Conservation (phyloP, 2,888 invertebrate species). For the Suillia variegata region DNA sequence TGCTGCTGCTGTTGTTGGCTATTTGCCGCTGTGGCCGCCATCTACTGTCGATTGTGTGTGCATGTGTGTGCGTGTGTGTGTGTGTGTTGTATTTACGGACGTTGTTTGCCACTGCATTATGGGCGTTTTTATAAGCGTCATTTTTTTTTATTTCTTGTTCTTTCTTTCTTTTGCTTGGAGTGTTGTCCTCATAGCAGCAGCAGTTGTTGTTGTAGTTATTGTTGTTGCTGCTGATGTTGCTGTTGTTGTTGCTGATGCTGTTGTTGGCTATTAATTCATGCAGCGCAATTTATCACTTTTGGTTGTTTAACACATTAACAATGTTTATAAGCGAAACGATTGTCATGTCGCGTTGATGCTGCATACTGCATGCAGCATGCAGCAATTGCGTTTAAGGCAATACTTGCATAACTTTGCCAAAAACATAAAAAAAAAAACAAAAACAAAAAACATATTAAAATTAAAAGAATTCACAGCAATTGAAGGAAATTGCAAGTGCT, state of each 20-base stretch:
- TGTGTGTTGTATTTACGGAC: too few species aligned
- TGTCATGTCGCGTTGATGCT: not conserved
- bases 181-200: constrained; percentile 11
- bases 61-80: not conserved
- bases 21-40: constrained; percentile 18
- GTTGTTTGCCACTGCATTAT: constrained; percentile 35
- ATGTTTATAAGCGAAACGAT: constrained; percentile 33
- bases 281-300: constrained; percentile 58
- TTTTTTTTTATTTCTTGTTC: constrained; percentile 24
- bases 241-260: too few species aligned
- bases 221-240: too few species aligned
- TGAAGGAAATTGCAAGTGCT: not conserved
- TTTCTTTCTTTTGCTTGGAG: not conserved
- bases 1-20: constrained; percentile 27
- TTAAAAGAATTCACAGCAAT: too few species aligned
- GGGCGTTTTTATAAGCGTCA: too few species aligned
- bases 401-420: not conserved
- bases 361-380: not conserved
- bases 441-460: not conserved
- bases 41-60: not conserved
- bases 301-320: constrained; percentile 46
- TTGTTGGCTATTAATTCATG: constrained; percentile 56
- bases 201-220: too few species aligned
- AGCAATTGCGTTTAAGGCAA: not conserved
- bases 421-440: not conserved